Conservation (phyloP, 2,888 invertebrate species). For the Dicranocentrus wangi region DNA sequence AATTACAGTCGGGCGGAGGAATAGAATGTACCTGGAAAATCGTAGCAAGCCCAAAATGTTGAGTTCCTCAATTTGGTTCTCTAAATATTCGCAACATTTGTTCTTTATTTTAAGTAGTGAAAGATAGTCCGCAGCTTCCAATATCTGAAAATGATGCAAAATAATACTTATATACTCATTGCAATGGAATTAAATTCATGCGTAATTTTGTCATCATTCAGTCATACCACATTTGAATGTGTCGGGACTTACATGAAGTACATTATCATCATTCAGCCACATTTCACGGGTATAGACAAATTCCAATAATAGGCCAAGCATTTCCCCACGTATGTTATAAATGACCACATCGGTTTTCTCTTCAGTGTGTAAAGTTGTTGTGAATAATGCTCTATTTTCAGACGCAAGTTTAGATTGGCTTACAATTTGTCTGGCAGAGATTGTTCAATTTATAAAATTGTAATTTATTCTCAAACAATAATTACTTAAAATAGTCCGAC, state of each 20-base stretch:
- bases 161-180: too few relatives aligned
- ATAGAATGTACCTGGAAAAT: conserved; percentile 80
- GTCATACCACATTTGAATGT: too few relatives aligned
- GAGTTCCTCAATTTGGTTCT: conserved; percentile 81
- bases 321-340: conserved; percentile 85
- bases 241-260: conserved; percentile 79
- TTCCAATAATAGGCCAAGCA: conserved; percentile 86
- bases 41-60: conserved; percentile 90
- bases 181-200: too few relatives aligned
- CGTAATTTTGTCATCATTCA: too few relatives aligned
- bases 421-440: too few relatives aligned
- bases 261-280: conserved; percentile 84
- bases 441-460: too few relatives aligned
- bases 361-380: conserved; percentile 84
- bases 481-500: conserved; percentile 91
- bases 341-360: conserved; percentile 83
- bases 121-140: conserved; percentile 91
- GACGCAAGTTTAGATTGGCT: too few relatives aligned
- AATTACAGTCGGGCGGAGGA: too few relatives aligned
- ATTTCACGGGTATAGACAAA: conserved; percentile 89
- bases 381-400: conserved; percentile 83
- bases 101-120: conserved; percentile 75
- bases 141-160: conserved; percentile 75
- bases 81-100: conserved; percentile 82
- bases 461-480: not conserved